A percentile compares a stretch with the other conserved stretches of the same genome.
These are phyloP conservation scores for Girardia tigrina DNA, from an alignment of 2,888 invertebrate genomes.

Conservation along the genomic window DNA sequence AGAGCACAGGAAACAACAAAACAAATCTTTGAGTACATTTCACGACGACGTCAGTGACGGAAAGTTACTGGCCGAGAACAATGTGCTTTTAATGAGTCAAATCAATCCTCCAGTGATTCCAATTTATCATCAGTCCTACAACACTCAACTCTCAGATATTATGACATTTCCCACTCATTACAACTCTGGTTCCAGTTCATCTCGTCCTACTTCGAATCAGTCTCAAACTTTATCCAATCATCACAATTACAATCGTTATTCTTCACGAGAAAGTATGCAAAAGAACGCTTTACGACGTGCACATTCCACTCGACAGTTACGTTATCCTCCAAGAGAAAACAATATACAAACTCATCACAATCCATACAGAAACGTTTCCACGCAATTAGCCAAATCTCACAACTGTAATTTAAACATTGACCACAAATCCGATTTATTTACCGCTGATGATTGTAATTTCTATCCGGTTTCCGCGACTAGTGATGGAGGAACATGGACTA, in stretches of 20 bases:
- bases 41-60: not conserved
- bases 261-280: not conserved
- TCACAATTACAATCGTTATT: slow-evolving; percentile 3
- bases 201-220: not conserved
- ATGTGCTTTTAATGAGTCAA: slow-evolving; percentile 3
- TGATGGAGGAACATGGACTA: slow-evolving; percentile 29
- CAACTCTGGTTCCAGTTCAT: slow-evolving; percentile 7
- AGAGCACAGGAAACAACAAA: slow-evolving; percentile 30
- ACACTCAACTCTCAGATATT: not conserved
- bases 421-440: slow-evolving; percentile 8
- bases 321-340: not conserved
- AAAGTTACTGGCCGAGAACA: not conserved
- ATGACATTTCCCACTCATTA: not conserved
- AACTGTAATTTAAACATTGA: slow-evolving; percentile 18
- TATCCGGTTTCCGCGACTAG: not conserved
- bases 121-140: not conserved
- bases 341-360: not conserved
- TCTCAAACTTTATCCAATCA: slow-evolving; percentile 2
- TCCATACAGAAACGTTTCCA: not conserved
- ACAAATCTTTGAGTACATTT: not conserved
- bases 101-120: slow-evolving; percentile 20
- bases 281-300: not conserved
- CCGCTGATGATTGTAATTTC: not conserved
- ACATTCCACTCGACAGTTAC: not conserved
- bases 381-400: slow-evolving; percentile 3